These are phyloP conservation scores for Megathymus violae DNA, from an alignment of 1,140 invertebrate species.

Conservation along the genomic window DNA sequence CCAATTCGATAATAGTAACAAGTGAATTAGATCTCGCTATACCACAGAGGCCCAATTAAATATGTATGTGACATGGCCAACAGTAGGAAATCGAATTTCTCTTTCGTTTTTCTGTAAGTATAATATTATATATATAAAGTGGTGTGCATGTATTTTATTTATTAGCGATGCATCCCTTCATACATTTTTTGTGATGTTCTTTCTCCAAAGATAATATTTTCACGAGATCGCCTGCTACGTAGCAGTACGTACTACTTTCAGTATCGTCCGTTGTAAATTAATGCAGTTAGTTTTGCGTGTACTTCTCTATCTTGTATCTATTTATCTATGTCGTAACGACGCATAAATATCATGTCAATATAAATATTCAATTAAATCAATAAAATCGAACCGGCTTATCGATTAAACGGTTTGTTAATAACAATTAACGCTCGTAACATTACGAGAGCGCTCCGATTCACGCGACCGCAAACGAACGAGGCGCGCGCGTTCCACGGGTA, in stretches of 20 bases:
- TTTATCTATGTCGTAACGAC: not conserved
- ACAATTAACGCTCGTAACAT: constrained; percentile 20
- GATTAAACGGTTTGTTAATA: constrained; percentile 26
- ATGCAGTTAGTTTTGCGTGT: not conserved
- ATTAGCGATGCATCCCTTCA: too few species aligned
- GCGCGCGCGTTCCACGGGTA: constrained; percentile 19
- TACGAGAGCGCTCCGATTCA: constrained; percentile 23
- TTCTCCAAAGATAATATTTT: too few species aligned
- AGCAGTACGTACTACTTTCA: too few species aligned
- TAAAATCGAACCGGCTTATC: constrained; percentile 21
- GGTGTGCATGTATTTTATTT: too few species aligned
- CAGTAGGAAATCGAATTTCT: not conserved
- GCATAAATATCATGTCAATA: constrained; percentile 9
- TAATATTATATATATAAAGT: too few species aligned
- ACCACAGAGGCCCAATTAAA: not conserved
- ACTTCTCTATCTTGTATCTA: not conserved
- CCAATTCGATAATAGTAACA: not conserved
- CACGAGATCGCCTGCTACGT: too few species aligned
- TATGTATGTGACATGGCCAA: too few species aligned
- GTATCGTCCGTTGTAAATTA: too few species aligned
- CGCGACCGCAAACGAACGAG: constrained; percentile 14
- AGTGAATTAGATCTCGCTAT: not conserved
- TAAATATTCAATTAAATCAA: constrained; percentile 26
- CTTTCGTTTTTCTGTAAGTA: too few species aligned
- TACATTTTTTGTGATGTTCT: not conserved